phyloP scores from a whole-genome alignment of 2,797 vertebrate genomes.

The Pristis pectinata region DNA sequence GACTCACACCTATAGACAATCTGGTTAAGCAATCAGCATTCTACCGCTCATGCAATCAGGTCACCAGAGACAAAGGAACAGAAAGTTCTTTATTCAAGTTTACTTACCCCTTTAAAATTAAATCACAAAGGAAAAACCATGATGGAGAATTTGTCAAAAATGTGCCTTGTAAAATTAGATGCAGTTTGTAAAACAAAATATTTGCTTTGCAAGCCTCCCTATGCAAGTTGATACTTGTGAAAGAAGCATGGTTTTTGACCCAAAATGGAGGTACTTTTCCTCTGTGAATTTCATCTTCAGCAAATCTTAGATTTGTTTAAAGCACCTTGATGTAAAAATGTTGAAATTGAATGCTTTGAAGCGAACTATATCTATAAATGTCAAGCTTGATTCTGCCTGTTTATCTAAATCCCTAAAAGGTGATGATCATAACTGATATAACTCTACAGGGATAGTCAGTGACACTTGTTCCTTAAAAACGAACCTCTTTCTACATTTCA shows the following conservation, averaged over 20 bases:
- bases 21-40: slow-evolving; percentile 19
- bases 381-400: background rate
- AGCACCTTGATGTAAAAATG: slow-evolving; percentile 7
- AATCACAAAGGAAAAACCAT: slow-evolving; percentile 15
- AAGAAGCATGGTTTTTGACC: slow-evolving; percentile 6
- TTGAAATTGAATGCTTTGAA: slow-evolving; percentile 20
- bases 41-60: background rate
- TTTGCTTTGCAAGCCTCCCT: slow-evolving; percentile 23
- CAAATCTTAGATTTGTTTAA: slow-evolving; percentile 11
- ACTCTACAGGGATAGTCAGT: background rate
- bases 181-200: slow-evolving; percentile 31
- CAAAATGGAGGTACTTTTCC: slow-evolving; percentile 6
- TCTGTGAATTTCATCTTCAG: slow-evolving; percentile 27
- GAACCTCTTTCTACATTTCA: slow-evolving; percentile 5
- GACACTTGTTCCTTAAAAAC: slow-evolving; percentile 24
- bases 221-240: background rate
- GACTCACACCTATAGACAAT: background rate
- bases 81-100: background rate
- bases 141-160: slow-evolving; percentile 14
- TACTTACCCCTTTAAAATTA: slow-evolving; percentile 9
- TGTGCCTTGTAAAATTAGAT: background rate
- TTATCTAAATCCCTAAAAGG: slow-evolving; percentile 18
- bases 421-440: background rate
- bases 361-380: background rate
- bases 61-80: slow-evolving; percentile 18